A percentile compares a stretch with the other conserved stretches of the same genome.
Conservation (phyloP, 2,888 invertebrate species). For the Hyposoter dolosus region DNA sequence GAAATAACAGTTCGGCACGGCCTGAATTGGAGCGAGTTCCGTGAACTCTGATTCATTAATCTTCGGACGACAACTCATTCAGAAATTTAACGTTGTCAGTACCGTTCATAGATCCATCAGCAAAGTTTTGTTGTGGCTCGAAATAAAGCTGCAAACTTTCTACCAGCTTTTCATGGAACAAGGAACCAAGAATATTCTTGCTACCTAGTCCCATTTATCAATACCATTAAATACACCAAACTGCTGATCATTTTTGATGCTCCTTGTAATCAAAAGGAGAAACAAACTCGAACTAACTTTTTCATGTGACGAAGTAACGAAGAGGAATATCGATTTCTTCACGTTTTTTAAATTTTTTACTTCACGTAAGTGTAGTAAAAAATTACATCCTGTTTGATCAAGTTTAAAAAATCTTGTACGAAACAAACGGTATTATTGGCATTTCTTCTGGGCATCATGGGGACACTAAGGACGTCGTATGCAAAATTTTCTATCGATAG, state of each 20-base stretch:
- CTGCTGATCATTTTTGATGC: neutral
- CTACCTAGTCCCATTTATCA: neutral
- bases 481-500: no score
- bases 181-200: neutral
- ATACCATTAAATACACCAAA: neutral
- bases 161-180: neutral
- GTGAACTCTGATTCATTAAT: constrained; percentile 14
- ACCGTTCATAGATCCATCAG: constrained; percentile 1
- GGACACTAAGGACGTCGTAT: no score
- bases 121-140: neutral
- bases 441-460: constrained; percentile 6
- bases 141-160: constrained; percentile 7
- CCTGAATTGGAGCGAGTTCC: neutral
- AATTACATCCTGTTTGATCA: neutral
- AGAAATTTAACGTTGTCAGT: neutral
- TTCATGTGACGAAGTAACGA: neutral
- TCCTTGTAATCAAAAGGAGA: neutral
- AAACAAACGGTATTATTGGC: neutral
- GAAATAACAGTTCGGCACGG: neutral
- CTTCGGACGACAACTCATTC: neutral
- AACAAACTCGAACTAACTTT: neutral
- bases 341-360: no score
- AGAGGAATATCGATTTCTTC: neutral
- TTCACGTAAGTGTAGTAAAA: neutral
- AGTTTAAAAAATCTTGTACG: neutral